phyloP scores from a whole-genome alignment of 2,888 invertebrate species.

The Steromphala cineraria region DNA sequence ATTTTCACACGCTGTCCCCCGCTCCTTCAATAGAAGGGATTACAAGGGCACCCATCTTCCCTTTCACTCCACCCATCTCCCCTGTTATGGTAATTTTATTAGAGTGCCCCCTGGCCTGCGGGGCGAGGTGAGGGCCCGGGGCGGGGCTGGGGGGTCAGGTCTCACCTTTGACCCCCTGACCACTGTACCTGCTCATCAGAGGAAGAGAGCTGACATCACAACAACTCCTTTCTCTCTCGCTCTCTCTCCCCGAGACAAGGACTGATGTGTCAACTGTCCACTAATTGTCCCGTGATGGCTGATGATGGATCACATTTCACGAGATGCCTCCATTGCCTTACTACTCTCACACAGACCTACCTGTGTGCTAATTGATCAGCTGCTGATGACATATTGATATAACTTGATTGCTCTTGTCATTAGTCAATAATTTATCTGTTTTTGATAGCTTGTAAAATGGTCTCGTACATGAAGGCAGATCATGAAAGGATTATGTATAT shows the following conservation, averaged over 20 bases:
- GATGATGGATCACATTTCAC: background rate
- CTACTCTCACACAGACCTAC: background rate
- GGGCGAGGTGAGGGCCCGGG: background rate
- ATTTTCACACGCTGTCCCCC: slow-evolving; percentile 11
- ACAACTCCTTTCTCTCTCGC: background rate
- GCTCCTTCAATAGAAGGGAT: background rate
- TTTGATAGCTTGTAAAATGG: too few species aligned
- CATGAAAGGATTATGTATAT: too few species aligned
- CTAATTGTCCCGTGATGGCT: background rate
- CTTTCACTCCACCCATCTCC: background rate
- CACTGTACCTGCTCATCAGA: background rate
- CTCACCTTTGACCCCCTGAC: background rate
- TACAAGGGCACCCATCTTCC: slow-evolving; percentile 9
- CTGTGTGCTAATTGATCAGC: background rate
- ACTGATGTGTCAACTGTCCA: background rate
- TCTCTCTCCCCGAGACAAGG: background rate
- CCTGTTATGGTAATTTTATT: slow-evolving; percentile 12
- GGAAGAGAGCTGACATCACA: background rate
- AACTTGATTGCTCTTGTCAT: background rate
- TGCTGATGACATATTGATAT: background rate
- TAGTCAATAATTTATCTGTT: background rate
- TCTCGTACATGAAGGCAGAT: too few species aligned
- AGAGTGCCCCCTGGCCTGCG: background rate
- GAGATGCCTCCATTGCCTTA: background rate
- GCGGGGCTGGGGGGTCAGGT: background rate